A percentile compares a stretch with the other conserved stretches of the same genome.
Evolutionary conservation across 1,140 invertebrate genomes (phyloP).

Genomic region (Monomorium pharaonis): DNA sequence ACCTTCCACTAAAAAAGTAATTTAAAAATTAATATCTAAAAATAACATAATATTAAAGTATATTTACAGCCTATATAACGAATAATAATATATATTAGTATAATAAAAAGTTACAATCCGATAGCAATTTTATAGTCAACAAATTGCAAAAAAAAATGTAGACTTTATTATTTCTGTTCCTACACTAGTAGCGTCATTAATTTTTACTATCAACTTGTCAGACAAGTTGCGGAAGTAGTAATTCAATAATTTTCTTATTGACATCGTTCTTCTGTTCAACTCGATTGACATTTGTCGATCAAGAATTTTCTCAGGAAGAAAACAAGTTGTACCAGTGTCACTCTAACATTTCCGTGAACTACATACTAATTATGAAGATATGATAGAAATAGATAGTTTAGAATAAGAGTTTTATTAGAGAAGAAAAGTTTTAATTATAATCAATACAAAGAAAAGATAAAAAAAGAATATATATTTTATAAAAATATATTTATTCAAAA

Average conservation of each 20-base stretch:
- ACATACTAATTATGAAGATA: neutral
- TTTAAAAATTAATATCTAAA: too few species aligned
- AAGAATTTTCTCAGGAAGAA: neutral
- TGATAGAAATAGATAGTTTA: conserved; percentile 7
- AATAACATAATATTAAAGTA: too few species aligned
- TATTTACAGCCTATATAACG: too few species aligned
- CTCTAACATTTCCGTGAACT: conserved; percentile 8
- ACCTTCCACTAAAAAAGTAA: too few species aligned
- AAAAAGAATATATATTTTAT: neutral
- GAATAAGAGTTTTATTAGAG: neutral
- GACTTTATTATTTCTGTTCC: too few species aligned
- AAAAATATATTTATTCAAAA: neutral
- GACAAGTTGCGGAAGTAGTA: neutral
- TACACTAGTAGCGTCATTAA: too few species aligned
- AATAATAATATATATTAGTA: too few species aligned
- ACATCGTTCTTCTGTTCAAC: neutral
- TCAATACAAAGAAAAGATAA: neutral
- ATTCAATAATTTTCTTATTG: neutral
- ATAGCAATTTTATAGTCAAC: too few species aligned
- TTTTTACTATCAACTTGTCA: neutral
- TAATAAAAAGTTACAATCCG: too few species aligned
- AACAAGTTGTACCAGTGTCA: neutral
- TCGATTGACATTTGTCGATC: neutral
- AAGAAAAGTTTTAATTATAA: neutral
- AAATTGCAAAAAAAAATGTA: too few species aligned